Evolutionary conservation across 92 coral and sea anemone genomes (phyloP).

Genomic region (Heliopora coerulea): DNA sequence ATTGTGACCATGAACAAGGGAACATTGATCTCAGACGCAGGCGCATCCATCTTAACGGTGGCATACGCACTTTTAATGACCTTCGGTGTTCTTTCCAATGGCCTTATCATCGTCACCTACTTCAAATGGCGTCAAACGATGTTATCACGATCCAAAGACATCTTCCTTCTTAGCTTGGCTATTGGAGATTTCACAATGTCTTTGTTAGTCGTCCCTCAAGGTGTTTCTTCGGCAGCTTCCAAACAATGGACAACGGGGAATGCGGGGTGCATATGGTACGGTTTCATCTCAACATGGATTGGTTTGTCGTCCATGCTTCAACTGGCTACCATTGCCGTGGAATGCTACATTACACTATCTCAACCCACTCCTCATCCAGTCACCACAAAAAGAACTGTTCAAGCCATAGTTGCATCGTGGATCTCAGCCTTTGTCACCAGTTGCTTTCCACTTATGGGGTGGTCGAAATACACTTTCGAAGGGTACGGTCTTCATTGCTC

Average conservation of each 20-base stretch:
- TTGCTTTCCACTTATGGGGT: constrained; percentile 61
- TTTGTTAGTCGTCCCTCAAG: constrained; percentile 49
- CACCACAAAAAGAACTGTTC: constrained; percentile 13
- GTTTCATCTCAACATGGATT: constrained; percentile 53
- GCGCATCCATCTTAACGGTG: too few species aligned
- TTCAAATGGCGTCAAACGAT: constrained; percentile 42
- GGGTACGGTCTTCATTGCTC: constrained; percentile 61
- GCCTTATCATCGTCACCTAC: constrained; percentile 52
- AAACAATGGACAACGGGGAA: constrained; percentile 49
- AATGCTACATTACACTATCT: constrained; percentile 45
- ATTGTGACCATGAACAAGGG: too few species aligned
- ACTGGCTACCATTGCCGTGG: constrained; percentile 59
- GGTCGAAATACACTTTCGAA: constrained; percentile 71
- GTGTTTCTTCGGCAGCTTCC: constrained; percentile 48
- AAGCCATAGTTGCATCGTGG: constrained; percentile 52
- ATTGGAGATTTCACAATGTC: constrained; percentile 64
- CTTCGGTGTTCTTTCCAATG: constrained; percentile 45
- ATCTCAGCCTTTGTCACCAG: constrained; percentile 50
- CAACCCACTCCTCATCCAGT: neutral
- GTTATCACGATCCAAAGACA: constrained; percentile 38
- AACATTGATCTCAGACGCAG: too few species aligned
- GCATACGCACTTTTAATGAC: too few species aligned
- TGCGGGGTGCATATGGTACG: constrained; percentile 54
- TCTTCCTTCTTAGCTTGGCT: constrained; percentile 63
- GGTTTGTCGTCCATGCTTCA: constrained; percentile 65